phyloP scores from a whole-genome alignment of 2,888 invertebrate genomes.

The Cryptocephalus moraei region DNA sequence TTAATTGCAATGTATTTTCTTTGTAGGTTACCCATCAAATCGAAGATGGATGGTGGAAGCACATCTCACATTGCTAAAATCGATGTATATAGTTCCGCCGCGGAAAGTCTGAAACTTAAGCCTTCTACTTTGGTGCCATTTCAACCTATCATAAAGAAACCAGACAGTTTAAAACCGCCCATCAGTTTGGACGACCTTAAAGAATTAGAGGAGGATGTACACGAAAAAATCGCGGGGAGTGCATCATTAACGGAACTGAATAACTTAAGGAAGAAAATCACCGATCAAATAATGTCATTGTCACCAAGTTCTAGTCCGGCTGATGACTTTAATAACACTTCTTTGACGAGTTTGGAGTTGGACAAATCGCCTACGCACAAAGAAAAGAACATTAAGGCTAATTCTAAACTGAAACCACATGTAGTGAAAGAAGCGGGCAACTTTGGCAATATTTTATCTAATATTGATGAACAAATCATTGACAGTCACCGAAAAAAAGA shows the following conservation, averaged over 20 bases:
- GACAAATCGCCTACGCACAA: not conserved
- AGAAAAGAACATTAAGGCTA: not conserved
- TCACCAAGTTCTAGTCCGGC: no score
- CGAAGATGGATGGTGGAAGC: no score
- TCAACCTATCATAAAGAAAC: conserved; percentile 5
- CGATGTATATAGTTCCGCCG: conserved; percentile 27
- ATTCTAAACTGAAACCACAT: not conserved
- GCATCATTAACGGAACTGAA: conserved; percentile 43
- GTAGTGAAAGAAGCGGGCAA: conserved; percentile 12
- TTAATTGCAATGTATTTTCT: no score
- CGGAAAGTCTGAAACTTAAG: conserved; percentile 21
- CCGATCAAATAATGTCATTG: conserved; percentile 32
- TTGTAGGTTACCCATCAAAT: no score
- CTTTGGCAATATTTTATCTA: conserved; percentile 22
- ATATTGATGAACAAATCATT: conserved; percentile 22
- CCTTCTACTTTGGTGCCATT: not conserved
- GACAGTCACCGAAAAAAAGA: conserved; percentile 7
- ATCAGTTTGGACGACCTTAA: conserved; percentile 32
- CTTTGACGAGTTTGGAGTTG: no score
- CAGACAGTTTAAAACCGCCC: conserved; percentile 31
- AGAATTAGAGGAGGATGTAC: conserved; percentile 23
- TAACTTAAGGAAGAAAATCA: conserved; percentile 40
- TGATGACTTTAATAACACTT: no score
- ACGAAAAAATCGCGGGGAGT: conserved; percentile 26
- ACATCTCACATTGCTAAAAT: conserved; percentile 21